Evolutionary conservation across 2,888 invertebrate genomes (phyloP), one percentile per base, ranked within the genome.

Genomic region (Metalampra italica): DNA sequence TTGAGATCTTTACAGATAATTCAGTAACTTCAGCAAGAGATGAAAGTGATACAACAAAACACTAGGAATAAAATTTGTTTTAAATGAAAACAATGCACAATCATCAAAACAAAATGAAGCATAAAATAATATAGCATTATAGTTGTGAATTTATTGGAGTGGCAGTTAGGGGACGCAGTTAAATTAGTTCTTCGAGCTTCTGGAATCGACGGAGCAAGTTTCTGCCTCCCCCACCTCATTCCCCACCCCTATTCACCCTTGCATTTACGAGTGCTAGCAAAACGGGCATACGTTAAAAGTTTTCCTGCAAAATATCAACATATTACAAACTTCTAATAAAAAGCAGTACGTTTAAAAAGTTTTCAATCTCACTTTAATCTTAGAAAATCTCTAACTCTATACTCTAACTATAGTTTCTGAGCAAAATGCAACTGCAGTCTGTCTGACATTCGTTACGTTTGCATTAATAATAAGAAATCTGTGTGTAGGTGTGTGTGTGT

Each of bases 111-210:
- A 22, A 39, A 32, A 14, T 46, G 32, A 14, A 32, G 46, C 9
- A 32, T 12, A 46, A 34, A 39, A 39, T 22, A 43, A 46, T 49
- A 48, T 14, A 68, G 67, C 60, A 62, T 67, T 70, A n/a, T n/a
- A 73, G 73, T 73, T 79, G 74, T 74, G 71, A 80, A 81, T 84
- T 83, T 82, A 83, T 81, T 80, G 77, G 74, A 84, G 80, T 82
- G 78, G 81, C 78, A 77, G 82, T 81, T 76, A 76, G 79, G 73
- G 74, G 78, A 80, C 77, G 81, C 75, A 82, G 82, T 84, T 87
- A 86, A 87, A 88, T 88, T 85, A 86, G 86, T 86, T 87, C 77
- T 84, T 79, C 78, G 73, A 78, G 84, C 82, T 81, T 83, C 79
- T 79, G 75, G 70, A 77, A 78, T 82, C 81, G 85, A 80, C 78